Percentiles rank a stretch among this genome's conserved stretches.
These are phyloP conservation scores for Tetragnatha versicolor DNA, from an alignment of 1,140 invertebrate species.

Conservation along the genomic window DNA sequence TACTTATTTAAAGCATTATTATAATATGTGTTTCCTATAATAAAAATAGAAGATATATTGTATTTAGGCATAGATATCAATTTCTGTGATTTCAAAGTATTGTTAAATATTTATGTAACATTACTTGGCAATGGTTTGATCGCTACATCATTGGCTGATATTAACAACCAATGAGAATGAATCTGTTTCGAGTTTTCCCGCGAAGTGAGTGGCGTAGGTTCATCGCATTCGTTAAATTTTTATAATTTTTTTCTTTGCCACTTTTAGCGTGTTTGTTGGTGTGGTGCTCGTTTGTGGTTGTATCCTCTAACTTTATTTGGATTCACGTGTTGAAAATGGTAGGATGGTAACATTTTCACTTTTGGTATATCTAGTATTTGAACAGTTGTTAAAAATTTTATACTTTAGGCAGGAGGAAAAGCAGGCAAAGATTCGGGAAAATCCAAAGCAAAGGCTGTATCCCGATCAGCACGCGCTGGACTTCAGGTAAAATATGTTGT, in stretches of 20 bases:
- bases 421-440: constrained; percentile 99
- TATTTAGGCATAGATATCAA: too few relatives aligned
- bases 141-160: background rate
- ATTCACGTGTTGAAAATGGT: too few relatives aligned
- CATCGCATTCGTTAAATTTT: background rate
- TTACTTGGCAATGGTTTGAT: background rate
- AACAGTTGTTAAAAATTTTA: too few relatives aligned
- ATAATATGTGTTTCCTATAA: too few relatives aligned
- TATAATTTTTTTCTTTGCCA: background rate
- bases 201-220: constrained; percentile 11
- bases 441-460: constrained; percentile 99
- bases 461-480: constrained; percentile 95
- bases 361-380: too few relatives aligned
- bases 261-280: background rate
- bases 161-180: background rate
- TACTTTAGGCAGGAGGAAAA: constrained; percentile 90
- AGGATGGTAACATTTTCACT: too few relatives aligned
- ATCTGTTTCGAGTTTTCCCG: constrained; percentile 17
- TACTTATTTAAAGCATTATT: too few relatives aligned
- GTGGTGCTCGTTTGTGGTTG: too few relatives aligned
- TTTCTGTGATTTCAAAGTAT: too few relatives aligned
- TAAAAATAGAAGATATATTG: too few relatives aligned
- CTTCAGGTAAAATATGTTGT: constrained; percentile 86
- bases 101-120: background rate
- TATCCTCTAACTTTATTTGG: too few relatives aligned